Evolutionary conservation across 2,888 invertebrate genomes (phyloP), one percentile per base, ranked within the genome.

Genomic region (Ophion ventricosus): DNA sequence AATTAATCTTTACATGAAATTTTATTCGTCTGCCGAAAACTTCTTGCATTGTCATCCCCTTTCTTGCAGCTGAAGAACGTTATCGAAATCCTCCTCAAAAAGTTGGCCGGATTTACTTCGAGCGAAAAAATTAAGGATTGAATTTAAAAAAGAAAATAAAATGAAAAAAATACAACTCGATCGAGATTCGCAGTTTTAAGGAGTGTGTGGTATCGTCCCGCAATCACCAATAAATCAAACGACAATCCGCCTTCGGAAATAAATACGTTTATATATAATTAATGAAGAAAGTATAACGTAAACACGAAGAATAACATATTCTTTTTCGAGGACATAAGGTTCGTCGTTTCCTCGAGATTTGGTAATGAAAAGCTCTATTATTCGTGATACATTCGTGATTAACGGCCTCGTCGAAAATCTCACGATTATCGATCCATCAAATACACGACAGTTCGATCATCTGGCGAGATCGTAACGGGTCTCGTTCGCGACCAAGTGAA

Each of bases 191-290:
- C n/a, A n/a, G n/a, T 54, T 54, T 54, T 14, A 1, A 11, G n/a
- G 35, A 2, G 35, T 5, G 8, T 35, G 35, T 35, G 35, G 35
- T 7, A 35, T 7, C 35, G 35, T 8, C 7, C 35, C 35, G 35
- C 35, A 35, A 8, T 35, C 8, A 7, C 8, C 26, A n/a, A 63
- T 43, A 74, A 40, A 26, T 74, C 49, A 49, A 43, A 49, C 61
- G 26, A 63, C 43, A 49, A n/a, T 17, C 49, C 49, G n/a, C 61
- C 61, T 61, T 61, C 40, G 49, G n/a, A 74, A 74, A 74, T 74
- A 74, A 63, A 74, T 74, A 74, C 17, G 23, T 63, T 73, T 73
- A 73, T 61, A 69, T 54, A n/a, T 67, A 26, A 63, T 59, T 43
- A 49, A 49, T 63, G 20, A 10, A 63, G 61, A 57, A 63, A 49